Percentiles rank a stretch among this genome's conserved stretches.
Conservation (phyloP, 1,140 invertebrate species). For the Adoxophyes honmai region DNA sequence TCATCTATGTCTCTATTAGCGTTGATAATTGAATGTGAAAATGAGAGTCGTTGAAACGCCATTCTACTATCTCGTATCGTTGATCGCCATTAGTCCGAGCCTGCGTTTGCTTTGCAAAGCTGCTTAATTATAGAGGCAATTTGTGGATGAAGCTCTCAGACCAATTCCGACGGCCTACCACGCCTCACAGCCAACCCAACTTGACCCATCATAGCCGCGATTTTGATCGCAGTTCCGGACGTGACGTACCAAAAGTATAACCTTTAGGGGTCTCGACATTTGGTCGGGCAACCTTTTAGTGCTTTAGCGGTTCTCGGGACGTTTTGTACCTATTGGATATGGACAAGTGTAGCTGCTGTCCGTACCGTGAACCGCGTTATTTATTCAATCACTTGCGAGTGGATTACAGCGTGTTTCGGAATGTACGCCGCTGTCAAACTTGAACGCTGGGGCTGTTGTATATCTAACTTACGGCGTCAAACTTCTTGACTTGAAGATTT, state of each 20-base stretch:
- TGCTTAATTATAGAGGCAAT: constrained; percentile 40
- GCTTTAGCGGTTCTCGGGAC: constrained; percentile 7
- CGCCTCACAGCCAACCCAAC: constrained; percentile 24
- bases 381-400: constrained; percentile 1
- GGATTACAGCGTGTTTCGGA: background rate
- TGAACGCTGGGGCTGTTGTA: too few relatives aligned
- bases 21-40: too few relatives aligned
- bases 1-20: too few relatives aligned
- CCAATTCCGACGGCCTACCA: constrained; percentile 24
- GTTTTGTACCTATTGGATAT: constrained; percentile 1
- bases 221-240: constrained; percentile 10
- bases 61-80: background rate
- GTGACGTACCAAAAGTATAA: constrained; percentile 29
- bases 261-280: background rate
- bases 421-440: background rate
- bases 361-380: constrained; percentile 6
- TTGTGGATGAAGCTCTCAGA: constrained; percentile 32
- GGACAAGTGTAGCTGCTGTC: background rate
- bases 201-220: constrained; percentile 20
- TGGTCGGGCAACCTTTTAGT: constrained; percentile 11
- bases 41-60: background rate
- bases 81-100: constrained; percentile 12
- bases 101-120: constrained; percentile 30
- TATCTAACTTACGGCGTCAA: background rate
- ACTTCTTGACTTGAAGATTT: too few relatives aligned